Percentiles rank a stretch among this genome's conserved stretches.
Conservation (phyloP, 2,797 vertebrate genomes). For the Pseudomugil gertrudae region DNA sequence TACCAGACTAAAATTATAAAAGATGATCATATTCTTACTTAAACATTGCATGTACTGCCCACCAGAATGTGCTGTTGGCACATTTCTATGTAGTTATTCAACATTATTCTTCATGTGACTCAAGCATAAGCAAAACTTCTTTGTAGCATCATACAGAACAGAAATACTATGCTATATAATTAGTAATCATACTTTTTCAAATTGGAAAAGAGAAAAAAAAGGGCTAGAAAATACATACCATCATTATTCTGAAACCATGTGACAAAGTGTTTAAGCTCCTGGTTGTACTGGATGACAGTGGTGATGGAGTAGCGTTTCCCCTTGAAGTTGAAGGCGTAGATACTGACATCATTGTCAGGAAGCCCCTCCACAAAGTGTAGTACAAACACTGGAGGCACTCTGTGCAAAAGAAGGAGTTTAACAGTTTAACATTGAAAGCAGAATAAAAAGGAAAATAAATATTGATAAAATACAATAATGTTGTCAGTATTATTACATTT, state of each 20-base stretch:
- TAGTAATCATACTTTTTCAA: background rate
- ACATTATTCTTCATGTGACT: slow-evolving; percentile 4
- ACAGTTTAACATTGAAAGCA: background rate
- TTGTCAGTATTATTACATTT: background rate
- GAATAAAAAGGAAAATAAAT: background rate
- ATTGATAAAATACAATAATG: background rate
- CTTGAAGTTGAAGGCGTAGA: slow-evolving; percentile 85
- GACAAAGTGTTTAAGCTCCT: slow-evolving; percentile 86
- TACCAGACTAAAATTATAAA: too few species aligned
- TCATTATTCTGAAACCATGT: slow-evolving; percentile 85
- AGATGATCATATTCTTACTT: background rate
- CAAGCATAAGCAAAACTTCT: background rate
- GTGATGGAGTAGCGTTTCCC: slow-evolving; percentile 81
- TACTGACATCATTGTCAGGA: slow-evolving; percentile 80
- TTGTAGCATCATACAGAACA: background rate
- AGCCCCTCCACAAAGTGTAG: slow-evolving; percentile 93
- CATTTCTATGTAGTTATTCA: background rate
- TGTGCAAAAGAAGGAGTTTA: slow-evolving; percentile 47
- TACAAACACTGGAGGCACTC: slow-evolving; percentile 85
- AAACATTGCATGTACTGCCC: slow-evolving; percentile 39
- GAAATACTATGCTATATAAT: too few species aligned
- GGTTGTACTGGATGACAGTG: slow-evolving; percentile 87
- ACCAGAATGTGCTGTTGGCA: slow-evolving; percentile 65
- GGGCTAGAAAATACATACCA: slow-evolving; percentile 78
- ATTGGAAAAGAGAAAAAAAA: background rate